phyloP scores from a whole-genome alignment of 2,888 invertebrate genomes.

The Malachius bipustulatus region DNA sequence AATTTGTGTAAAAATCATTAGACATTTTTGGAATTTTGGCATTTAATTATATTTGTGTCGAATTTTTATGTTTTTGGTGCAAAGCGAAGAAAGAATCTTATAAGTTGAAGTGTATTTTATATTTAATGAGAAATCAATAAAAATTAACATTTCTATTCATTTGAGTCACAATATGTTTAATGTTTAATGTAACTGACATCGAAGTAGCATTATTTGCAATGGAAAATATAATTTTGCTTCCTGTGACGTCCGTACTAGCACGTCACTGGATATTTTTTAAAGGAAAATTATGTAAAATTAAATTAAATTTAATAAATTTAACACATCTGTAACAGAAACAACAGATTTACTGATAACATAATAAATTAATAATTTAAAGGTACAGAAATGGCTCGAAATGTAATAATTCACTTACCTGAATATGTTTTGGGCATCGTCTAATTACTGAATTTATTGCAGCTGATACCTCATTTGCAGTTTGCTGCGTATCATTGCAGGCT shows the following conservation, averaged over 20 bases:
- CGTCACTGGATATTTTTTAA: slow-evolving; percentile 1
- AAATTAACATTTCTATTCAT: no score
- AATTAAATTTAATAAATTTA: not conserved
- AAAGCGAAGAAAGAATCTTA: no score
- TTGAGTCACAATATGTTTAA: no score
- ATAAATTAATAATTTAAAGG: not conserved
- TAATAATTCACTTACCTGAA: not conserved
- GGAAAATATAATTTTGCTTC: not conserved
- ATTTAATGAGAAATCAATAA: no score
- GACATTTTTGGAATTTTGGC: no score
- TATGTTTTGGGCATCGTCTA: slow-evolving; percentile 1
- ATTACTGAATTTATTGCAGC: slow-evolving; percentile 2
- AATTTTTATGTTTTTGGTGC: no score
- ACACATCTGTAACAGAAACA: not conserved
- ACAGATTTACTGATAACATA: not conserved
- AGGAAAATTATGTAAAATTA: not conserved
- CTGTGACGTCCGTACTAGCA: not conserved
- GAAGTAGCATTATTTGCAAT: no score
- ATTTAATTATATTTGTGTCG: no score
- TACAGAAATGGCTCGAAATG: slow-evolving; percentile 2
- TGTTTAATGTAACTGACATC: no score
- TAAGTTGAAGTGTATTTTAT: no score
- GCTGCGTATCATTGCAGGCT: slow-evolving; percentile 1
- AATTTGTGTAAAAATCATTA: no score
- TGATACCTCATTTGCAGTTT: not conserved